Evolutionary conservation across 2,797 vertebrate species (phyloP), one percentile per base, ranked within the genome.

Genomic region (Onychomys arenicola): DNA sequence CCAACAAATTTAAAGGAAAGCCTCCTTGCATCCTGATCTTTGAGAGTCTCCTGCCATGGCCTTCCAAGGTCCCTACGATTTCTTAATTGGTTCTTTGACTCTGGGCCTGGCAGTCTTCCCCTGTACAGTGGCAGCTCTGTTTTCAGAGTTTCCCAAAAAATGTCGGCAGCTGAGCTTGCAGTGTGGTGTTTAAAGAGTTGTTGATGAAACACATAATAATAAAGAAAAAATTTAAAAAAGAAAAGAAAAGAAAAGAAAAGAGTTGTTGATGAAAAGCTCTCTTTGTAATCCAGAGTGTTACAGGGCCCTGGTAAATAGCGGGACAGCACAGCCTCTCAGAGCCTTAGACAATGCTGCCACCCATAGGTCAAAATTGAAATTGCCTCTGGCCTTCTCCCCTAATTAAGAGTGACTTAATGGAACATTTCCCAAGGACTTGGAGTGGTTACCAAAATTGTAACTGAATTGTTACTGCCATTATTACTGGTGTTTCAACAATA

Each of bases 301-400:
- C 43, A 77, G 83, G 27, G 29, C 43, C 16, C 29, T 1, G 29
- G 29, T 32, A 87, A 77, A 27, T 0, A 16, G 82, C n/a, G 8
- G 34, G 19, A 17, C 5, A 46, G 1, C 32, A 21, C 16, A 32
- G 59, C 2, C 0, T 25, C 69, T 71, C 32, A 17, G 83, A 78
- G 34, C 55, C 91, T 97, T 97, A 96, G 96, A 82, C 97, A 97
- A 98, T 92, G 90, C 97, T 97, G 97, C 96, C 97, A 89, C 91
- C 96, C 7, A 34, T 13, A 2, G 97, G 87, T 61, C 86, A 80
- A 49, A 81, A 88, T 3, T 29, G 59, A 34, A 96, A 97, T n/a
- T 88, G 65, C 93, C 7, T 37, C 61, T 32, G 75, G 2, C 65
- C 73, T 71, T 73, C 23, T 21, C 21, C 5, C 40, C 12, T 6